Evolutionary conservation across 2,113 vertebrate genomes (phyloP).

Genomic region (Rhinolophus ferrumequinum): DNA sequence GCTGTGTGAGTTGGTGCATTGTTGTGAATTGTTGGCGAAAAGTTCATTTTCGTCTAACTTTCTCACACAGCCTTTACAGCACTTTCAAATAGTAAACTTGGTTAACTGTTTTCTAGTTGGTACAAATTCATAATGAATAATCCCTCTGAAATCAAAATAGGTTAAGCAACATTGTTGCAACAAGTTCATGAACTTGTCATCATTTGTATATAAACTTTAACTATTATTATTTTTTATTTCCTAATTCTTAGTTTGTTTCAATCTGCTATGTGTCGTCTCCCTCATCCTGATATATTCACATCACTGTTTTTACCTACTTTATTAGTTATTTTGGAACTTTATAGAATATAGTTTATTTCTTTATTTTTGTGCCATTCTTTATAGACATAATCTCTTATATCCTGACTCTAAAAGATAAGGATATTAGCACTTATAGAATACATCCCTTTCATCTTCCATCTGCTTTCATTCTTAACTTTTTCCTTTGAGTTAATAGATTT

Average conservation of each 20-base stretch:
- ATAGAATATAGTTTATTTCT: not conserved
- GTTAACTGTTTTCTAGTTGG: too few species aligned
- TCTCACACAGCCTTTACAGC: too few species aligned
- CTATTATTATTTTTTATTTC: not conserved
- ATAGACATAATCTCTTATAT: not conserved
- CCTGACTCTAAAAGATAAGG: not conserved
- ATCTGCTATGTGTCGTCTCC: not conserved
- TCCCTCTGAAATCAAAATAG: too few species aligned
- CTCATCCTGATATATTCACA: not conserved
- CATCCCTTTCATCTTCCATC: not conserved
- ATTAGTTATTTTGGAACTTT: not conserved
- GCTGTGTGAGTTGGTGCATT: too few species aligned
- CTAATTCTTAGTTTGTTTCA: not conserved
- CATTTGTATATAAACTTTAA: not conserved
- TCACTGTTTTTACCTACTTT: not conserved
- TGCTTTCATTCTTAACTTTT: not conserved
- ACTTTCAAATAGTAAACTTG: too few species aligned
- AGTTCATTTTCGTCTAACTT: too few species aligned
- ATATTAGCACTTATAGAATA: not conserved
- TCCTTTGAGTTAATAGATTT: not conserved
- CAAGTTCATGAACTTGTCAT: too few species aligned
- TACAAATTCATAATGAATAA: too few species aligned
- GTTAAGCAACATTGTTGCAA: too few species aligned
- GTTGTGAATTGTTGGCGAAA: too few species aligned
- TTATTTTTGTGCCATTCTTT: not conserved